Conservation (phyloP, 2,888 invertebrate genomes). For the Calameuta filiformis region DNA sequence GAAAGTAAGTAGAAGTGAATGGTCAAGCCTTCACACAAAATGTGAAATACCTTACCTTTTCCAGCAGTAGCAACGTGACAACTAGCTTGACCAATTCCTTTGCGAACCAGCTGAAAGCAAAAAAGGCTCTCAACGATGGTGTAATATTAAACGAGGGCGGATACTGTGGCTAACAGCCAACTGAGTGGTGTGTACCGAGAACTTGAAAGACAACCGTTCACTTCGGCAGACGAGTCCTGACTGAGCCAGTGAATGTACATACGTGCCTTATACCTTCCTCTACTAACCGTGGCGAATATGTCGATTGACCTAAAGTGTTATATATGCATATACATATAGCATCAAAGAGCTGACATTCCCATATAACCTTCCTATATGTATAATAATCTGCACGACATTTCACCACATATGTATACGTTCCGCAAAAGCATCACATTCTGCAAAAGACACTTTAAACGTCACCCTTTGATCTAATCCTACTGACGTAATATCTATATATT, state of each 20-base stretch:
- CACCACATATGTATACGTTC: background rate
- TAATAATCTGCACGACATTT: background rate
- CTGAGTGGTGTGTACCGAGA: background rate
- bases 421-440: background rate
- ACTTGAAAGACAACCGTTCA: background rate
- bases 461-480: background rate
- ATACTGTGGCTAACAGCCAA: background rate
- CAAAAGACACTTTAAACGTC: background rate
- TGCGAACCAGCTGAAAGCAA: conserved; percentile 50
- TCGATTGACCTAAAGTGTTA: background rate
- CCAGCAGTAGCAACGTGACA: conserved; percentile 31
- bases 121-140: conserved; percentile 8
- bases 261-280: background rate
- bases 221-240: background rate
- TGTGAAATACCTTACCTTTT: conserved; percentile 43
- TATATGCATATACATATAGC: background rate
- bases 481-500: background rate
- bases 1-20: conserved; percentile 14
- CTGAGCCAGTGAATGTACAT: background rate
- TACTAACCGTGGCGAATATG: background rate
- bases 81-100: conserved; percentile 37
- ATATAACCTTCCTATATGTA: background rate
- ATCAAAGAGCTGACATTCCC: background rate
- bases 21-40: background rate
- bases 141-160: background rate